A percentile compares a stretch with the other conserved stretches of the same genome.
These are phyloP conservation scores for Coleophora flavipennella DNA, from an alignment of 2,888 invertebrate species.

Conservation along the genomic window DNA sequence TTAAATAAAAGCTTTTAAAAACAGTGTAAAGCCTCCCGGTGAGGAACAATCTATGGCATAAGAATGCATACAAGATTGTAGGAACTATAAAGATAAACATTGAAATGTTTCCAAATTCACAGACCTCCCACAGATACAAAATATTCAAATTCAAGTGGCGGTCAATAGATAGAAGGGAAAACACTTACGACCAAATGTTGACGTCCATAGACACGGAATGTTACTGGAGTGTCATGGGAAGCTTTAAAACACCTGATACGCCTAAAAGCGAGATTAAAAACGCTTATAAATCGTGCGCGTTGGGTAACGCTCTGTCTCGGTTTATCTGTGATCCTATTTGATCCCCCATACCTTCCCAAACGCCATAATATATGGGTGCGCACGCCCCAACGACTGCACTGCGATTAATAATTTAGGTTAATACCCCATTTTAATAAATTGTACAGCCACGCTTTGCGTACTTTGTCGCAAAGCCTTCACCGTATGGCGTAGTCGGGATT, in stretches of 20 bases:
- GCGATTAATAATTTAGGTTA: conserved; percentile 19
- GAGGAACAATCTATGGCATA: no score
- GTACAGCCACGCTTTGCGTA: no score
- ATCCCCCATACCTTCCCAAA: conserved; percentile 12
- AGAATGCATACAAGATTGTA: conserved; percentile 1
- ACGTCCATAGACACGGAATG: no score
- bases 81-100: conserved; percentile 1
- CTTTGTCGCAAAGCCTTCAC: no score
- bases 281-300: conserved; percentile 9
- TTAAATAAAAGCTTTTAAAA: no score
- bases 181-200: conserved; percentile 16
- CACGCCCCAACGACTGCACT: conserved; percentile 11
- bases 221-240: conserved; percentile 6
- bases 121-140: conserved; percentile 14
- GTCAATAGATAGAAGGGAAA: conserved; percentile 26
- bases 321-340: conserved; percentile 23
- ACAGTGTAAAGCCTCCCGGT: no score
- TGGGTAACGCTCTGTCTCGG: conserved; percentile 13
- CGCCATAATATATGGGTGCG: conserved; percentile 18
- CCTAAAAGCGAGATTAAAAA: conserved; percentile 1
- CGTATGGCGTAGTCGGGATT: no score
- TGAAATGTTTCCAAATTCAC: conserved; percentile 4
- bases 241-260: conserved; percentile 16
- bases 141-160: conserved; percentile 21
- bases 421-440: conserved; percentile 12